Evolutionary conservation across 2,113 vertebrate genomes (phyloP).

Genomic region (Saccopteryx bilineata): DNA sequence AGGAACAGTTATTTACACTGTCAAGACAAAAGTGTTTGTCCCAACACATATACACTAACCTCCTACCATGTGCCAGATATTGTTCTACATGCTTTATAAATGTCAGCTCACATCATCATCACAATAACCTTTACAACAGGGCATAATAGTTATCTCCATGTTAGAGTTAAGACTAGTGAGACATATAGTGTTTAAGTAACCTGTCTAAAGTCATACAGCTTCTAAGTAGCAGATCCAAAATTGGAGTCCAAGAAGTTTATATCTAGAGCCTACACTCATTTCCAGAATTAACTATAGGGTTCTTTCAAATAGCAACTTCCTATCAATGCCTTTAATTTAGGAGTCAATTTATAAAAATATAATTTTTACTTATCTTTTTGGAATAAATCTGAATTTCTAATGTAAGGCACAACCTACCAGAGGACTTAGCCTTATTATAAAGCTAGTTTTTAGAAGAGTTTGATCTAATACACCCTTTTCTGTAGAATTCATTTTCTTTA

Average conservation of each 20-base stretch:
- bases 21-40: neutral
- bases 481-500: neutral
- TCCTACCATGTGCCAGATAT: neutral
- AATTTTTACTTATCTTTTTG: neutral
- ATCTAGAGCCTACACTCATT: neutral
- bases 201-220: neutral
- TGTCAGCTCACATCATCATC: constrained; percentile 3
- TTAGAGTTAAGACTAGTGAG: neutral
- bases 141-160: neutral
- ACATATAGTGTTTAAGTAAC: neutral
- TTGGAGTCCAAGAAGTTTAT: neutral
- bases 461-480: neutral
- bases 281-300: neutral
- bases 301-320: constrained; percentile 3
- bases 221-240: neutral
- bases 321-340: neutral
- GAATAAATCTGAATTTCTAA: neutral
- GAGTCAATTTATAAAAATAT: constrained; percentile 4
- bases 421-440: neutral
- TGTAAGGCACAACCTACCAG: neutral
- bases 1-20: neutral
- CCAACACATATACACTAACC: neutral
- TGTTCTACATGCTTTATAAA: neutral
- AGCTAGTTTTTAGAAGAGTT: neutral
- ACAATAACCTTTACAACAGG: neutral